Base-by-base conservation (phyloP, 2,888 invertebrate genomes). In the Gastrophysa polygoni region DNA sequence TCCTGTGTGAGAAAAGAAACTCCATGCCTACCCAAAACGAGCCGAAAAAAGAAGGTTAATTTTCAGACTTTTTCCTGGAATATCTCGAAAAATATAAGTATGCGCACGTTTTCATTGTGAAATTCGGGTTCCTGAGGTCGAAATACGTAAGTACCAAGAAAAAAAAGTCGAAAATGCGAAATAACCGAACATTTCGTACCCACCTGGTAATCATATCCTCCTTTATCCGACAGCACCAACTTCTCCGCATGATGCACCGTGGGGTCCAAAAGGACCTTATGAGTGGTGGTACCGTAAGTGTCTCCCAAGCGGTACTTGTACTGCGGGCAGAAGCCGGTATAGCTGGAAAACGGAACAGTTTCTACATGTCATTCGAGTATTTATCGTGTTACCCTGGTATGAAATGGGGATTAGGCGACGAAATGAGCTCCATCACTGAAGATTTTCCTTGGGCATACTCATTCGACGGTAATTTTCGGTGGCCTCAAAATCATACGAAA, bases 301-400 rank as follows among this genome's bases (percentile, higher is more conserved):
- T 91, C 88, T 1, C 91, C 92, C 64, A 89, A 86, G 18, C 90
- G 85, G 76, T 87, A 91, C 62, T 88, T 88, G 81, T 89, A 89
- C 73, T 91, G 89, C 0, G 91, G 91, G 73, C 89, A 90, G 74
- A 90, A 89, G 38, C 92, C 92, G 1, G 91, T 88, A 78, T 92
- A 92, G 61, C 92, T 92, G 58, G 14, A 71, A 69, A 52, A 16
- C 16, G 17, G 29, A 14, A 16, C 7, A 16, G 10, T 8, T 47
- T 17, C 2, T 51, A 38, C 14, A 4, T 17, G 6, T 24, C 4
- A 8, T 43, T 3, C 7, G 24, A 24, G 34, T 29, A 46, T 18
- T 51, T 16, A 38, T 44, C 38, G 60, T 78, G 83, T 82, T 83
- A 91, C 90, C 91, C 91, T 50, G 91, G 91, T 66, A 91, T 87